A percentile compares a stretch with the other conserved stretches of the same genome.
phyloP scores from a whole-genome alignment of 2,888 invertebrate species.

The Volucella zonaria region DNA sequence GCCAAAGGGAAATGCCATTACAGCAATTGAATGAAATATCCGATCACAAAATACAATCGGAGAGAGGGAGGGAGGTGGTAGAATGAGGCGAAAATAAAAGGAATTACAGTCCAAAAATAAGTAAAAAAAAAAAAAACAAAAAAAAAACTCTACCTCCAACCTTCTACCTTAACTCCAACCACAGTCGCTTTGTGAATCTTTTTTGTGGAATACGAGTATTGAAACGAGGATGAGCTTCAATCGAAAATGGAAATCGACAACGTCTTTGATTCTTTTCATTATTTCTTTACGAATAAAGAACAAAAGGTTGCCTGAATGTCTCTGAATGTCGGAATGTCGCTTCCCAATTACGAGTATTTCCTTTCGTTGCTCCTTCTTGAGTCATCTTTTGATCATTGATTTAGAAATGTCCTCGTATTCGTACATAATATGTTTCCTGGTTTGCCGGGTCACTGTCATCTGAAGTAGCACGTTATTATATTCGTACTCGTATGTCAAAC shows the following conservation, averaged over 20 bases:
- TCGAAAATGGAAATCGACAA: slow-evolving; percentile 21
- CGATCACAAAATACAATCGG: slow-evolving; percentile 51
- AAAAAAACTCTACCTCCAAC: slow-evolving; percentile 40
- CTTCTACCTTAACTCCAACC: background rate
- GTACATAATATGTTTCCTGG: slow-evolving; percentile 17
- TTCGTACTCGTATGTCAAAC: slow-evolving; percentile 5
- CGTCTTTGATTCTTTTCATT: slow-evolving; percentile 6
- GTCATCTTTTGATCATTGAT: background rate
- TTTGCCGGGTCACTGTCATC: slow-evolving; percentile 35
- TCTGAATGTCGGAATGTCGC: background rate
- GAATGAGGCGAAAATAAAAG: too few species aligned
- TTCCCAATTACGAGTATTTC: too few species aligned
- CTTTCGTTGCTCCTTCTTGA: background rate
- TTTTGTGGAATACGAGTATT: slow-evolving; percentile 53
- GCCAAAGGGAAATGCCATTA: slow-evolving; percentile 46
- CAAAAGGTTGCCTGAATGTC: background rate
- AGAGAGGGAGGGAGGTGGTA: slow-evolving; percentile 15
- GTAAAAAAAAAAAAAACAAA: slow-evolving; percentile 1
- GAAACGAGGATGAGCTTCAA: slow-evolving; percentile 54
- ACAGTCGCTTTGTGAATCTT: slow-evolving; percentile 46
- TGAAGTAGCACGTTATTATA: background rate
- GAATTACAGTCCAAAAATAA: slow-evolving; percentile 4
- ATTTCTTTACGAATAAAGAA: slow-evolving; percentile 18
- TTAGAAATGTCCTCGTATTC: background rate
- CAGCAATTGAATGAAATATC: slow-evolving; percentile 70